These are phyloP conservation scores for Cyanistes caeruleus DNA, from an alignment of 2,113 vertebrate genomes.

Conservation along the genomic window DNA sequence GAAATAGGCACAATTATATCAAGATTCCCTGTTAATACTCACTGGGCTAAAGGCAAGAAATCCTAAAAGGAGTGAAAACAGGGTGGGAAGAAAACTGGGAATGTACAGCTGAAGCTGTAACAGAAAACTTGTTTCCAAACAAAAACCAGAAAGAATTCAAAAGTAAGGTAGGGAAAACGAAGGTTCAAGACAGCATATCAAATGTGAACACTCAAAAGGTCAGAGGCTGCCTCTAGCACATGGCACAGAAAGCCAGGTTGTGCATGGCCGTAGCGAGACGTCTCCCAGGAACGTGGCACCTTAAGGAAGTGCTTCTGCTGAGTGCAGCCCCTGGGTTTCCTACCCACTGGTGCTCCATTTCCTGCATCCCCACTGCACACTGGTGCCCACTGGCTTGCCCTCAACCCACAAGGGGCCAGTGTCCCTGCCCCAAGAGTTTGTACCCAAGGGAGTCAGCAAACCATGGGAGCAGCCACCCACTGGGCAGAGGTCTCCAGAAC, in stretches of 20 bases:
- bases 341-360: background rate
- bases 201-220: background rate
- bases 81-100: background rate
- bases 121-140: background rate
- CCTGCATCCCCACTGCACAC: rapidly evolving
- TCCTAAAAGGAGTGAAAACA: background rate
- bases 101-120: background rate
- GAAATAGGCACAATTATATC: background rate
- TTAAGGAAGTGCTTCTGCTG: background rate
- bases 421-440: rapidly evolving
- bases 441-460: background rate
- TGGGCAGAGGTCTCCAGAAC: background rate
- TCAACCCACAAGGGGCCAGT: rapidly evolving
- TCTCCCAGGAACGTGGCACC: background rate
- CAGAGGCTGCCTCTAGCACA: background rate
- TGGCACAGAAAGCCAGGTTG: background rate
- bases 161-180: background rate
- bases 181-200: background rate
- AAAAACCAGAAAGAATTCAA: background rate
- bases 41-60: background rate
- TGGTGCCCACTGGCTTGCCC: background rate
- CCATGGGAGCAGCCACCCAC: rapidly evolving
- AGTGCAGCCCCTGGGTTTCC: background rate
- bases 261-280: background rate
- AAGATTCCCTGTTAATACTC: background rate